Evolutionary conservation across 2,888 invertebrate genomes (phyloP).

Genomic region (Drosophila paranaensis): DNA sequence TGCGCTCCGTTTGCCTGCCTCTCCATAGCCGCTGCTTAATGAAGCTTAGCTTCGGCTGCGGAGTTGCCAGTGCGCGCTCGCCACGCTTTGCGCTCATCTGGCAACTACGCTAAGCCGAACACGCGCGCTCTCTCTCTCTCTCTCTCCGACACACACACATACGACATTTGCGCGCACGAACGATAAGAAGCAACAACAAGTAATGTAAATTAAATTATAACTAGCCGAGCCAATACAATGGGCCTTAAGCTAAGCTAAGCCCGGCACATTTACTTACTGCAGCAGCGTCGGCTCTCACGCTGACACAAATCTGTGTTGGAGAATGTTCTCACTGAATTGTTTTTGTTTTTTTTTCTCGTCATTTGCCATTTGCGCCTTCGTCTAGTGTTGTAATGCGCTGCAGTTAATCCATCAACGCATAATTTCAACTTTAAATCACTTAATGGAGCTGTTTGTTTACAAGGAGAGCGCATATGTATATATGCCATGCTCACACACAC

Average conservation of each 20-base stretch:
- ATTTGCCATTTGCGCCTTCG: constrained; percentile 20
- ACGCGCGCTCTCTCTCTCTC: constrained; percentile 6
- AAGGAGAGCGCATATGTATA: constrained; percentile 31
- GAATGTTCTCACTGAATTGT: constrained; percentile 38
- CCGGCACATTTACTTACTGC: constrained; percentile 54
- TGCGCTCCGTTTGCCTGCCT: constrained; percentile 50
- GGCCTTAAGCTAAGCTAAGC: constrained; percentile 51
- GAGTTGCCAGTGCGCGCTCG: constrained; percentile 66
- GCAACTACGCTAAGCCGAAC: constrained; percentile 42
- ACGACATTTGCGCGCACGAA: constrained; percentile 11
- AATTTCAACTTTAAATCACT: constrained; percentile 74
- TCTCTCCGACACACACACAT: neutral
- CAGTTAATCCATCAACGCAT: constrained; percentile 62
- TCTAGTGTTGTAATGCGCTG: constrained; percentile 51
- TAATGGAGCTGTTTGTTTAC: constrained; percentile 73
- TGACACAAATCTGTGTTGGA: constrained; percentile 58
- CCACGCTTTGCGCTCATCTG: constrained; percentile 44
- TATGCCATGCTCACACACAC: neutral
- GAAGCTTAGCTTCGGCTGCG: constrained; percentile 69
- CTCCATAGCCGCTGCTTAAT: constrained; percentile 63
- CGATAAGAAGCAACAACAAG: constrained; percentile 47
- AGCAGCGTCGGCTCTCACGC: constrained; percentile 60
- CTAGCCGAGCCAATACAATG: constrained; percentile 68
- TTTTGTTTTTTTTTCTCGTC: constrained; percentile 13
- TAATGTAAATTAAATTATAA: constrained; percentile 73